A percentile compares a stretch with the other conserved stretches of the same genome.
Conservation (phyloP, 2,888 invertebrate species). For the Girardia tigrina region DNA sequence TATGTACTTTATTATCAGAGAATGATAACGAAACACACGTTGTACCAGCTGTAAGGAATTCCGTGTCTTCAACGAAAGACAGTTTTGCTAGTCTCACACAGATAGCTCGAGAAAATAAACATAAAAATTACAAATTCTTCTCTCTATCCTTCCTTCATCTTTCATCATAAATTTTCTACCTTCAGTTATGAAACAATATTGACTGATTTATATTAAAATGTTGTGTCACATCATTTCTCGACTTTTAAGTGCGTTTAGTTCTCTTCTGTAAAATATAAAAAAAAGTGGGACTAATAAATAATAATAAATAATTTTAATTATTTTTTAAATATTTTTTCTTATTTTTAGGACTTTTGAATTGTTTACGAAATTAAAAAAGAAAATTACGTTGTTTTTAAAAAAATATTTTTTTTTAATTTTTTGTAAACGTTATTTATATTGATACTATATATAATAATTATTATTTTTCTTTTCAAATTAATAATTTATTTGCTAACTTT, state of each 20-base stretch:
- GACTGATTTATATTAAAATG: constrained; percentile 5
- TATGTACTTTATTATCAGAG: constrained; percentile 8
- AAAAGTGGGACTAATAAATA: too few species aligned
- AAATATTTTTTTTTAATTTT: not conserved
- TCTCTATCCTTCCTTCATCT: not conserved
- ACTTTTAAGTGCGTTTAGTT: too few species aligned
- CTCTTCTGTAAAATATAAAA: too few species aligned
- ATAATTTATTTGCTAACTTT: too few species aligned
- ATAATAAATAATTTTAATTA: not conserved
- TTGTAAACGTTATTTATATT: not conserved
- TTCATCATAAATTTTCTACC: constrained; percentile 20
- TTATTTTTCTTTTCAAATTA: not conserved
- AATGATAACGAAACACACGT: constrained; percentile 6
- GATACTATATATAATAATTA: not conserved
- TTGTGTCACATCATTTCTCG: not conserved
- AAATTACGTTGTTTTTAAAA: not conserved
- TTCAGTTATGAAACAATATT: constrained; percentile 18
- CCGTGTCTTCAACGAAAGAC: not conserved
- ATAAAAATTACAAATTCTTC: not conserved
- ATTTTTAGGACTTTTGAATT: not conserved
- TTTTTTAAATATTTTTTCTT: not conserved
- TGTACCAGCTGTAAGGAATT: not conserved
- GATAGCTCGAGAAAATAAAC: not conserved
- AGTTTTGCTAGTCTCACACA: not conserved
- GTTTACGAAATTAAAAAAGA: not conserved